These are phyloP conservation scores for Felis chaus DNA, from an alignment of 2,113 vertebrate genomes.

Conservation along the genomic window DNA sequence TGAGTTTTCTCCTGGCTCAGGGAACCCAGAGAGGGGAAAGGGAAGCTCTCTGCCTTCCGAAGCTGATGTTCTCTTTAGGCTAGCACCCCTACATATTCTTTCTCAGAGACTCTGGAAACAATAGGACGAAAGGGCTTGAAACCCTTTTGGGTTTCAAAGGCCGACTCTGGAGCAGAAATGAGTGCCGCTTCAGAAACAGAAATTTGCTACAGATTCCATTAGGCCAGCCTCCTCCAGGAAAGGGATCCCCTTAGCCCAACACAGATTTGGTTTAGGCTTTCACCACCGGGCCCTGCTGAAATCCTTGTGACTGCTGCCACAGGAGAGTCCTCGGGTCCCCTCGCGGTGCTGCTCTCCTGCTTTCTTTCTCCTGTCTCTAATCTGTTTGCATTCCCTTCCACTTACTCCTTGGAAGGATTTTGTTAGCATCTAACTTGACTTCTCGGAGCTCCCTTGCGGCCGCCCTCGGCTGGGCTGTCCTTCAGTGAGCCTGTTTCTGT, in stretches of 20 bases:
- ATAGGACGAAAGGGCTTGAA: constrained; percentile 3
- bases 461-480: not conserved
- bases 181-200: constrained; percentile 36
- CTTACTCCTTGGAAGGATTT: constrained; percentile 42
- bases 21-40: not conserved
- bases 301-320: not conserved
- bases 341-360: not conserved
- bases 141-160: not conserved
- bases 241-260: constrained; percentile 1
- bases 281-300: not conserved
- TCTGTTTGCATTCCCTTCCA: constrained; percentile 3
- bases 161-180: constrained; percentile 12
- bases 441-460: not conserved
- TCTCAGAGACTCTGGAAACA: constrained; percentile 26
- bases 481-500: not conserved
- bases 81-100: not conserved
- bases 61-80: not conserved
- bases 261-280: constrained; percentile 42
- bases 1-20: not conserved
- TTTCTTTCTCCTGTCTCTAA: not conserved
- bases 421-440: constrained; percentile 41
- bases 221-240: not conserved
- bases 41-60: not conserved
- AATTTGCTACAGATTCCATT: not conserved
- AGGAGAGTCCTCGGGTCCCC: not conserved